A percentile compares a stretch with the other conserved stretches of the same genome.
These are phyloP conservation scores for Florisuga fusca DNA, from an alignment of 2,797 vertebrate genomes.

Conservation along the genomic window DNA sequence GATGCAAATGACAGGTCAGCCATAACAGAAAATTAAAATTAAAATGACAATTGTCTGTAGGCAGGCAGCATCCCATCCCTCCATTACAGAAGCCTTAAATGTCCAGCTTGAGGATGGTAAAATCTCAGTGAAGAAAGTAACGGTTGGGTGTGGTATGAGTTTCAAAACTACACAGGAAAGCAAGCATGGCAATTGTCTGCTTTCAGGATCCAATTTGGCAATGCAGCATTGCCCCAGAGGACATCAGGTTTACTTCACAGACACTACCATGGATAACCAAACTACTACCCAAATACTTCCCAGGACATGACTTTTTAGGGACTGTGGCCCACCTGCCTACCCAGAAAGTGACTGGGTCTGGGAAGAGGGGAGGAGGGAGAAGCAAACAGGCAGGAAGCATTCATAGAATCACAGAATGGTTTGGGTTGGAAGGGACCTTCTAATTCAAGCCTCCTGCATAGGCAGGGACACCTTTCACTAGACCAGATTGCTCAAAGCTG, in stretches of 20 bases:
- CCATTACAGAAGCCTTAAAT: background rate
- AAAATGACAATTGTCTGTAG: background rate
- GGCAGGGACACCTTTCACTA: no score
- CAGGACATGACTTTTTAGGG: background rate
- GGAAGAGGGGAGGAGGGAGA: background rate
- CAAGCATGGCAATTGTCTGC: background rate
- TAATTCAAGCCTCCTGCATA: no score
- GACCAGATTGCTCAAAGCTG: no score
- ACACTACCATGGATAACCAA: background rate
- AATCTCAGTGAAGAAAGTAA: background rate
- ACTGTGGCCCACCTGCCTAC: background rate
- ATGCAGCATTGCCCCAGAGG: background rate
- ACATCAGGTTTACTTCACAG: background rate
- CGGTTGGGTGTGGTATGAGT: fast-evolving
- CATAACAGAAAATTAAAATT: background rate
- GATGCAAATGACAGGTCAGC: background rate
- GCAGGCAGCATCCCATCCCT: background rate
- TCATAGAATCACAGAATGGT: no score
- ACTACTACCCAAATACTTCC: background rate
- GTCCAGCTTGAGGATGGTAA: background rate
- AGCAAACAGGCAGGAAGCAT: background rate
- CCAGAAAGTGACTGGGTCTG: background rate
- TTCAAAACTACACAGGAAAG: background rate
- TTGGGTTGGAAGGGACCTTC: no score
- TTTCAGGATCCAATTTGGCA: background rate